phyloP scores from a whole-genome alignment of 2,797 vertebrate species.

The Brachymystax lenok region DNA sequence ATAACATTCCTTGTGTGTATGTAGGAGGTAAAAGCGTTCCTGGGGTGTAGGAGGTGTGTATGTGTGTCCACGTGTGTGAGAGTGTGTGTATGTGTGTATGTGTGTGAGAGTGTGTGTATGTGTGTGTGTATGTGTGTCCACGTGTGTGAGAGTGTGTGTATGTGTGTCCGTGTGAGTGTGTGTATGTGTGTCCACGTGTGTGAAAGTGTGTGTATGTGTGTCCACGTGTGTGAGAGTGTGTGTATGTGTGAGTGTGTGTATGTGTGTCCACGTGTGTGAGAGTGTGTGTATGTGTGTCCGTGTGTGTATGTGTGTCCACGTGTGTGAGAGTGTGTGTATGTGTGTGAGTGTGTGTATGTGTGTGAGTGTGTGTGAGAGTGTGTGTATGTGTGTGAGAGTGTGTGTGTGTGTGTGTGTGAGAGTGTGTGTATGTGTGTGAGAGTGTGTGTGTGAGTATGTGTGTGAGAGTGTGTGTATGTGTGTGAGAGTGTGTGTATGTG shows the following conservation, averaged over 20 bases:
- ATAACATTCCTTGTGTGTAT: neutral
- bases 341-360: neutral
- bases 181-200: neutral
- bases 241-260: no score
- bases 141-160: neutral
- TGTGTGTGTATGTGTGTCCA: no score
- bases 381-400: conserved; percentile 23
- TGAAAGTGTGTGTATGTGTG: neutral
- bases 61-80: neutral
- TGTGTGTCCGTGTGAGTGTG: no score
- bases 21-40: neutral
- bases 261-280: no score
- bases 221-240: neutral
- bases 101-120: neutral
- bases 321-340: no score
- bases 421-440: no score
- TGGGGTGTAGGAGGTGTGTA: neutral
- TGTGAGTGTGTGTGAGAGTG: conserved; percentile 17
- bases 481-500: no score
- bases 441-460: neutral
- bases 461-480: no score
- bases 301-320: no score
- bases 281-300: no score
- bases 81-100: neutral
- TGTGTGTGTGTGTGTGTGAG: no score